phyloP scores from a whole-genome alignment of 2,888 invertebrate genomes.

The Papilio elwesi region DNA sequence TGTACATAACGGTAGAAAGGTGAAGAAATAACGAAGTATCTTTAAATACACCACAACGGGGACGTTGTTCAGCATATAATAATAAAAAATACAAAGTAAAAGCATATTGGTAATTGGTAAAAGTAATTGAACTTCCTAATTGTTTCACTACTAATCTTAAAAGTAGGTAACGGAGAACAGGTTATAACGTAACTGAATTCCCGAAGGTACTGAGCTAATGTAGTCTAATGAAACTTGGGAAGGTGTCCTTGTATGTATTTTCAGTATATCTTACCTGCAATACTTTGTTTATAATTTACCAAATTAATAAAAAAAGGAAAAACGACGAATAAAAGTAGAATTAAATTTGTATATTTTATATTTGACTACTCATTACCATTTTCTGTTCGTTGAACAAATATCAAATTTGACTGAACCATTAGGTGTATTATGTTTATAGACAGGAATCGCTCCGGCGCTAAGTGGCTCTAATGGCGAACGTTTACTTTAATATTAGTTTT shows the following conservation, averaged over 20 bases:
- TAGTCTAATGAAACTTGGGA: too few species aligned
- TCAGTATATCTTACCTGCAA: not conserved
- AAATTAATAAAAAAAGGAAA: not conserved
- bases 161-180: too few species aligned
- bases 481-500: constrained; percentile 79
- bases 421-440: constrained; percentile 80
- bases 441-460: constrained; percentile 74
- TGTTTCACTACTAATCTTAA: too few species aligned
- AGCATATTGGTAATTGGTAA: too few species aligned
- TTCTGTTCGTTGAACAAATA: constrained; percentile 53
- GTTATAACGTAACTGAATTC: not conserved
- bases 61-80: too few species aligned
- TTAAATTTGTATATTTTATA: not conserved
- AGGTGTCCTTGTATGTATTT: not conserved
- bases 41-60: too few species aligned
- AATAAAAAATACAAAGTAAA: too few species aligned
- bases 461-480: constrained; percentile 77
- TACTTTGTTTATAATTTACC: not conserved
- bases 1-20: too few species aligned
- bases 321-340: not conserved
- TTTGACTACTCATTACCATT: constrained; percentile 23
- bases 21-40: too few species aligned
- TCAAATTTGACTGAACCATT: constrained; percentile 66
- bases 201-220: not conserved
- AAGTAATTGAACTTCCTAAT: too few species aligned